Base-by-base conservation (phyloP, 2,888 invertebrate genomes). In the Proisotoma minuta region DNA sequence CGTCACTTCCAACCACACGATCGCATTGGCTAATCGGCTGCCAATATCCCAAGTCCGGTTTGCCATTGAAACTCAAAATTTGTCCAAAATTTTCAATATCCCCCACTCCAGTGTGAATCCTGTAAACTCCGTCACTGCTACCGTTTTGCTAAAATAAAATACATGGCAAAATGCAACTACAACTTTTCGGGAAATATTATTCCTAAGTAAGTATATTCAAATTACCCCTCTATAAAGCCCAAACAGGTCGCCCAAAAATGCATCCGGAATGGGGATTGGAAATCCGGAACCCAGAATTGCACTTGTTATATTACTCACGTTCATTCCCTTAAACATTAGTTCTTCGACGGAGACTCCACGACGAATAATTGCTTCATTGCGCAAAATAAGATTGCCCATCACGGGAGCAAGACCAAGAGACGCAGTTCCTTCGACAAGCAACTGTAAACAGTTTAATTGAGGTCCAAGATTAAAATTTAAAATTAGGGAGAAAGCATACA, bases 171-270 rank as follows among this genome's bases (percentile, higher is more conserved):
- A n/a, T n/a, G n/a, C n/a, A n/a, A n/a, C n/a, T 34, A 8, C 20
- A 47, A n/a, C 20, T 8, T 47, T 22, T 50, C 22, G 10, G 24
- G 50, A 22, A 15, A 50, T 47, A 49, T 49, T 23, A 49, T 49
- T 10, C 23, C 10, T 10, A 10, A 34, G 15, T 8, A 34, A 8
- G 34, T 34, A 34, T 4, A 8, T 24, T 26, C 28, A 8, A 52
- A 18, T 26, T 47, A n/a, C 27, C 39, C 62, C 59, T 23, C 43
- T 58, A 39, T 59, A 65, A 2, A 65, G 18, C 2, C 59, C 65
- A 43, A 65, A 65, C 5, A 52, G 40, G 4, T 20, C 48, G 12
- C 56, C 57, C 23, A 12, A 12, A 29, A 62, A 62, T n/a, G 59
- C 62, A 10, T 49, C 22, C 26, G 43, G 23, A 28, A 59, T 18